Base-by-base conservation (phyloP, 2,113 vertebrate species). In the Coregonus clupeaformis region DNA sequence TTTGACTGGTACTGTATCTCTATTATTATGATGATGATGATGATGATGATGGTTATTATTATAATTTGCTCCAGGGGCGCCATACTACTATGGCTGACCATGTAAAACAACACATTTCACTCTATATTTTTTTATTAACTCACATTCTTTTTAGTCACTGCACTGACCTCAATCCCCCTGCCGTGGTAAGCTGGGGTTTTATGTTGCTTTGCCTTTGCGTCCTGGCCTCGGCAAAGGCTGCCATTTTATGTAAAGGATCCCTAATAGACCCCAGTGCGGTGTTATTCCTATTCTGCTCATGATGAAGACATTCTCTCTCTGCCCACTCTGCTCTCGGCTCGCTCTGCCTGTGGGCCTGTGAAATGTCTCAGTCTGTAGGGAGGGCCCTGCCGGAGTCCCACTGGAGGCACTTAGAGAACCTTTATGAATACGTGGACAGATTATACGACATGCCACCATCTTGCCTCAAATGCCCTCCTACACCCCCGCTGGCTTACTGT, bases 231-330 rank as follows among this genome's bases (percentile, higher is more conserved):
- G 75, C 63, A 65, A 36, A 80, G 67, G 67, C 80, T 85, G 78
- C 81, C 82, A 84, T 85, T 88, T 82, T 85, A 89, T 91, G 87
- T 91, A 91, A 91, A 91, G 85, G 76, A 84, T 80, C 81, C 77
- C 89, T 92, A 93, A 94, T 93, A 92, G 91, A 92, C 89, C 90
- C 92, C 92, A 90, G 87, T 93, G 93, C 92, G 90, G 88, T 88
- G 74, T 90, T 87, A 89, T 92, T 92, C 77, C 86, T 90, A 90
- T 92, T 93, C 91, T 73, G 84, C 85, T 90, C 87, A 87, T 91
- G 91, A 92, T 93, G 86, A 92, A 92, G 89, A 91, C 79, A 82
- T 91, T 78, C 77, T 82, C 75, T 81, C 49, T 57, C 47, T 77
- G 49, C 47, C 71, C 55, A 30, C 64, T 55, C 70, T 73, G 18